phyloP scores from a whole-genome alignment of 1,140 invertebrate species.

The Cydia fagiglandana region DNA sequence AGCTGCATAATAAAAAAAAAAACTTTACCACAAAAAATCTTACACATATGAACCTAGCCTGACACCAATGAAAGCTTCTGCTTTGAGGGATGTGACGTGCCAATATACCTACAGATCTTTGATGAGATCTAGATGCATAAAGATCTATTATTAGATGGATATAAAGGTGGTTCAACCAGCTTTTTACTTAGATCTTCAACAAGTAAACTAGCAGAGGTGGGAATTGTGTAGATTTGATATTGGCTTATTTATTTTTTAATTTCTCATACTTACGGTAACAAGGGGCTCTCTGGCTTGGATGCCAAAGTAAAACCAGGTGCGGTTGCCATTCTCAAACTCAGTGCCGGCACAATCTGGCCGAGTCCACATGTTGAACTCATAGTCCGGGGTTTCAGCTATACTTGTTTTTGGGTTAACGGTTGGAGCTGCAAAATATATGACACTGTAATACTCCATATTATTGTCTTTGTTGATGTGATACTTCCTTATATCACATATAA shows the following conservation, averaged over 20 bases:
- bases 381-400: conserved; percentile 79
- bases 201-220: conserved; percentile 13
- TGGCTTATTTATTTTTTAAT: conserved; percentile 1
- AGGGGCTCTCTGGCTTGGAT: conserved; percentile 79
- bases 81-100: too few species aligned
- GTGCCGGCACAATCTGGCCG: conserved; percentile 93
- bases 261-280: conserved; percentile 53
- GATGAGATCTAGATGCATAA: too few species aligned
- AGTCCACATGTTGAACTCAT: conserved; percentile 95
- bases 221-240: not conserved
- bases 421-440: conserved; percentile 48
- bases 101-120: too few species aligned
- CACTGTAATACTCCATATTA: not conserved
- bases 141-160: too few species aligned
- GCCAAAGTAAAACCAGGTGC: conserved; percentile 98
- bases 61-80: too few species aligned
- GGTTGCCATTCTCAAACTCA: conserved; percentile 93
- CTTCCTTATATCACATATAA: too few species aligned
- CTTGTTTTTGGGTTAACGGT: conserved; percentile 62
- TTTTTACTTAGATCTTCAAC: not conserved
- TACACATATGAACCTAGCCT: too few species aligned
- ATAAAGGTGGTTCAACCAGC: too few species aligned
- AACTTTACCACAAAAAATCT: too few species aligned
- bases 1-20: too few species aligned
- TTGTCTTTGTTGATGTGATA: too few species aligned